Evolutionary conservation across 2,888 invertebrate genomes (phyloP), one percentile per base, ranked within the genome.

Genomic region (Oligia strigilis): DNA sequence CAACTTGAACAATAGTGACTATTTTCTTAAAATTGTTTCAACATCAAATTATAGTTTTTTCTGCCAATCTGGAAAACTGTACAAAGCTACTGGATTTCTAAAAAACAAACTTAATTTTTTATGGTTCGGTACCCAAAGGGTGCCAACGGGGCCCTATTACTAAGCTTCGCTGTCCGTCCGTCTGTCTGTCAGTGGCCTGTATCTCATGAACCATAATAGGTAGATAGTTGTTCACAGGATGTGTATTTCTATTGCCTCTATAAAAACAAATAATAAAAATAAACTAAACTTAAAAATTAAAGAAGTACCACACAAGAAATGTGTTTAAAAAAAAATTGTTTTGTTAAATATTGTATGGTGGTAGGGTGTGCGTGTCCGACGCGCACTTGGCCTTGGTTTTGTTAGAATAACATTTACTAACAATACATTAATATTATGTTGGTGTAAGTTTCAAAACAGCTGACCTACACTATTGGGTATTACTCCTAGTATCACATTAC

Each of bases 401-500:
- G 11, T n/a, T n/a, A 58, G 11, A 58, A 58, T 11, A 23, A n/a
- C n/a, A 58, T 58, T 58, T 11, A n/a, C 58, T 58, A 9, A 43
- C 36, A 75, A 78, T 78, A 58, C 46, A 23, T 17, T 17, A 58
- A 19, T 36, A 36, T 36, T 36, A 36, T 71, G 36, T 36, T 11
- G 52, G 55, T 72, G n/a, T 66, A n/a, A 46, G 13, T 75, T 72
- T n/a, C 55, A n/a, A 58, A 70, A 40, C 29, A 29, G 29, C 1
- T 67, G 29, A 76, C 71, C 66, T 81, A 23, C 23, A n/a, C 4
- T 29, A n/a, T 23, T 23, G 19, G 11, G 11, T 58, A 17, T 60
- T 13, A 64, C 19, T 40, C 19, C 2, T 17, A n/a, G 2, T 73
- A 71, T 82, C 46, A 46, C 49, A 55, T 82, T 73, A 40, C 78